These are phyloP conservation scores for Lampris megalopsis DNA, from an alignment of 2,113 vertebrate species.

Conservation along the genomic window DNA sequence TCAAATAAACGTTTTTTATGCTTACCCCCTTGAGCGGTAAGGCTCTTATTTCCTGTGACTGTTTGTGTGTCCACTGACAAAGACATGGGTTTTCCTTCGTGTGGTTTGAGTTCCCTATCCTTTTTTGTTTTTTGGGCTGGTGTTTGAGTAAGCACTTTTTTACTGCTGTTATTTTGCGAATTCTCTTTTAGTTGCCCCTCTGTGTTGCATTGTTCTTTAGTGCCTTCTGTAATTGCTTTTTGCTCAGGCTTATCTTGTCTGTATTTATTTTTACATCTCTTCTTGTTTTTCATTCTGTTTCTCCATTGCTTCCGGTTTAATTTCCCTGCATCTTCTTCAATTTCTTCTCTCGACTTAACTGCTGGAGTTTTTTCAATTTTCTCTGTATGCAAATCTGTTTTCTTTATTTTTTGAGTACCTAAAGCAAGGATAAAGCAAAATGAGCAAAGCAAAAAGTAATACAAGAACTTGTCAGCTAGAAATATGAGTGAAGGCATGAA, in stretches of 20 bases:
- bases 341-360: constrained; percentile 2
- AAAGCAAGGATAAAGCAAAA: not conserved
- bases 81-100: constrained; percentile 44
- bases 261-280: constrained; percentile 80
- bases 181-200: constrained; percentile 20
- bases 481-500: too few relatives aligned
- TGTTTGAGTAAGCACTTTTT: not conserved
- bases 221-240: constrained; percentile 23
- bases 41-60: constrained; percentile 6
- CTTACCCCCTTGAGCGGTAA: not conserved
- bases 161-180: constrained; percentile 13
- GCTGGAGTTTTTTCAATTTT: not conserved
- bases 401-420: constrained; percentile 30
- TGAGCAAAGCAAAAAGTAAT: not conserved
- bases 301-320: constrained; percentile 80
- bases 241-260: constrained; percentile 17
- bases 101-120: constrained; percentile 21
- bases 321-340: constrained; percentile 6
- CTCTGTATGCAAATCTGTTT: not conserved
- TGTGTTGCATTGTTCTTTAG: not conserved
- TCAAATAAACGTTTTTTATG: not conserved
- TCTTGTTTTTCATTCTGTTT: constrained; percentile 83
- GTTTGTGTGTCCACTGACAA: not conserved
- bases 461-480: too few relatives aligned
- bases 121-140: constrained; percentile 19